phyloP scores from a whole-genome alignment of 2,888 invertebrate species.

The Meliscaeva auricollis region DNA sequence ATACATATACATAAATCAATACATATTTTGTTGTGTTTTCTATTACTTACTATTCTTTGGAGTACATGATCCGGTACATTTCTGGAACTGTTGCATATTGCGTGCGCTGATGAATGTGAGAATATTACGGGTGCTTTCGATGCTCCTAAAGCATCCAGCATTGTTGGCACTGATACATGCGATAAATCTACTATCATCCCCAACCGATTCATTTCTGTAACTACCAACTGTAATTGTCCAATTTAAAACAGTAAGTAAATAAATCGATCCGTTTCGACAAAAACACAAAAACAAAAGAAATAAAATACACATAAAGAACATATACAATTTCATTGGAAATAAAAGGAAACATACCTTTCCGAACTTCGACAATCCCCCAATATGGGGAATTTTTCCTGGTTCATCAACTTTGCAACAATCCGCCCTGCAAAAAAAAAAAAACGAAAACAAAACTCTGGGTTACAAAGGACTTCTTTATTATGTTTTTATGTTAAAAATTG shows the following conservation, averaged over 20 bases:
- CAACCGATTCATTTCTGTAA: slow-evolving; percentile 94
- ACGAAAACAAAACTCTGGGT: slow-evolving; percentile 12
- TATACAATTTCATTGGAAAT: background rate
- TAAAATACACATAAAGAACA: slow-evolving; percentile 1
- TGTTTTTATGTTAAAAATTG: slow-evolving; percentile 28
- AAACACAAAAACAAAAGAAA: slow-evolving; percentile 10
- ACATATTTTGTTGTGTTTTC: background rate
- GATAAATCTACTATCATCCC: slow-evolving; percentile 95
- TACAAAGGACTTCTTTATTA: slow-evolving; percentile 19
- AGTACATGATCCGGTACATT: slow-evolving; percentile 93
- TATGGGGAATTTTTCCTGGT: slow-evolving; percentile 86
- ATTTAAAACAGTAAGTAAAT: slow-evolving; percentile 18
- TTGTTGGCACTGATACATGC: slow-evolving; percentile 92
- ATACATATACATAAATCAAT: background rate
- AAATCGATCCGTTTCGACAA: slow-evolving; percentile 5
- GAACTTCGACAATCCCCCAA: slow-evolving; percentile 87
- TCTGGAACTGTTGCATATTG: slow-evolving; percentile 91
- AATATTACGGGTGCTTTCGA: slow-evolving; percentile 93
- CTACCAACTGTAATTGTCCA: slow-evolving; percentile 86
- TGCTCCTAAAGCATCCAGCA: slow-evolving; percentile 91
- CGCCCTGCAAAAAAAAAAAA: slow-evolving; percentile 84
- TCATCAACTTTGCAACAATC: slow-evolving; percentile 88
- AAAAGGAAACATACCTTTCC: slow-evolving; percentile 85
- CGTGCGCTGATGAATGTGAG: slow-evolving; percentile 93
- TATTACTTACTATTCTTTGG: slow-evolving; percentile 86